Evolutionary conservation across 2,888 invertebrate species (phyloP).

Genomic region (Euplexia lucipara): DNA sequence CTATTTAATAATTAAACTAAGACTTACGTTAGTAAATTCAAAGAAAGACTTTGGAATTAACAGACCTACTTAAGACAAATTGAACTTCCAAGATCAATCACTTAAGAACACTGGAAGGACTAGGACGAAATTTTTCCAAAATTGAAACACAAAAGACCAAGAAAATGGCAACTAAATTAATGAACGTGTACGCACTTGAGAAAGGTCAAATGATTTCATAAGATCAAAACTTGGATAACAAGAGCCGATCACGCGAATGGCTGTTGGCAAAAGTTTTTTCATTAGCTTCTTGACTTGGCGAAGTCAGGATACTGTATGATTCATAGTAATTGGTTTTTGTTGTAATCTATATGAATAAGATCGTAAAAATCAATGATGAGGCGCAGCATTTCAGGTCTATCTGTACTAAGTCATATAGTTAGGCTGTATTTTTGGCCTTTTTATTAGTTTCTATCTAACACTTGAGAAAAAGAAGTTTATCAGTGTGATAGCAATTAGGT

Average conservation of each 20-base stretch:
- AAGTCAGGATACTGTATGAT: slow-evolving; percentile 64
- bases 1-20: neutral
- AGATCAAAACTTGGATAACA: slow-evolving; percentile 60
- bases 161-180: slow-evolving; percentile 42
- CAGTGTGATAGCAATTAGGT: neutral
- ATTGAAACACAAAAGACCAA: slow-evolving; percentile 24
- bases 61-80: slow-evolving; percentile 5
- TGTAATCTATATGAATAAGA: slow-evolving; percentile 56
- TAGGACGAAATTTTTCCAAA: slow-evolving; percentile 11
- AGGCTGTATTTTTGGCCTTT: slow-evolving; percentile 3
- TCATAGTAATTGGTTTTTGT: slow-evolving; percentile 66
- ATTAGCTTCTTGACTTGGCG: slow-evolving; percentile 61
- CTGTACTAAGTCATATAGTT: neutral
- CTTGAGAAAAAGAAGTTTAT: slow-evolving; percentile 11
- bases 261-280: slow-evolving; percentile 63
- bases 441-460: neutral
- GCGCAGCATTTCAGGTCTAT: neutral
- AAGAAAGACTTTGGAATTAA: neutral
- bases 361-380: slow-evolving; percentile 48
- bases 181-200: slow-evolving; percentile 40
- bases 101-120: neutral
- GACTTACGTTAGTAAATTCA: neutral
- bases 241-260: slow-evolving; percentile 54
- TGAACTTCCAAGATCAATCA: slow-evolving; percentile 13
- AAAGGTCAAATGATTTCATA: slow-evolving; percentile 60